These are phyloP conservation scores for Strigamia transsilvanica DNA, from an alignment of 2,888 invertebrate genomes.

Conservation along the genomic window DNA sequence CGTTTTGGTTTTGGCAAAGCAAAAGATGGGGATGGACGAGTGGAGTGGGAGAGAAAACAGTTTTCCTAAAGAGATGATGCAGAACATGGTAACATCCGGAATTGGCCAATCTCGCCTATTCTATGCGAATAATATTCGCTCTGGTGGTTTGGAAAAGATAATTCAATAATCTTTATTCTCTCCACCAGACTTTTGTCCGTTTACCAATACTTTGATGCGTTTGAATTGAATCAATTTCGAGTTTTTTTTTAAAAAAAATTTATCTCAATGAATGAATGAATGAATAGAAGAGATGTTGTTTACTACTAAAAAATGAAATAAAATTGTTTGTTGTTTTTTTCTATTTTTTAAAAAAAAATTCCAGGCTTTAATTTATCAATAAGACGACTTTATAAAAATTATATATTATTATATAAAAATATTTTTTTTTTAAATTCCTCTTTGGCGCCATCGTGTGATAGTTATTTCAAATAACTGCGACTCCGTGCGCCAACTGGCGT, in stretches of 20 bases:
- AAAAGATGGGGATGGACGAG: background rate
- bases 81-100: slow-evolving; percentile 22
- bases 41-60: background rate
- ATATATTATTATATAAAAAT: too few relatives aligned
- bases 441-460: background rate
- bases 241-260: too few relatives aligned
- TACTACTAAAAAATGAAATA: background rate
- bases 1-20: slow-evolving; percentile 10
- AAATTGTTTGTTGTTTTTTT: too few relatives aligned
- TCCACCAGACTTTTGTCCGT: background rate
- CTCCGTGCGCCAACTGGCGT: background rate
- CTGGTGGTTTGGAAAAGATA: slow-evolving; percentile 4
- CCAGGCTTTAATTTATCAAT: too few relatives aligned
- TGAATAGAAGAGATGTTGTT: background rate
- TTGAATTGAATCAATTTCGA: background rate
- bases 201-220: slow-evolving; percentile 27
- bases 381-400: too few relatives aligned
- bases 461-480: background rate
- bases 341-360: too few relatives aligned
- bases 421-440: too few relatives aligned
- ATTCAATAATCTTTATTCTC: slow-evolving; percentile 17
- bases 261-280: background rate
- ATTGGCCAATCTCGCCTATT: slow-evolving; percentile 10
- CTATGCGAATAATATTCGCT: slow-evolving; percentile 5
- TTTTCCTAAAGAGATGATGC: slow-evolving; percentile 31